Conservation (phyloP, 2,113 vertebrate genomes). For the Oncorhynchus clarkii region DNA sequence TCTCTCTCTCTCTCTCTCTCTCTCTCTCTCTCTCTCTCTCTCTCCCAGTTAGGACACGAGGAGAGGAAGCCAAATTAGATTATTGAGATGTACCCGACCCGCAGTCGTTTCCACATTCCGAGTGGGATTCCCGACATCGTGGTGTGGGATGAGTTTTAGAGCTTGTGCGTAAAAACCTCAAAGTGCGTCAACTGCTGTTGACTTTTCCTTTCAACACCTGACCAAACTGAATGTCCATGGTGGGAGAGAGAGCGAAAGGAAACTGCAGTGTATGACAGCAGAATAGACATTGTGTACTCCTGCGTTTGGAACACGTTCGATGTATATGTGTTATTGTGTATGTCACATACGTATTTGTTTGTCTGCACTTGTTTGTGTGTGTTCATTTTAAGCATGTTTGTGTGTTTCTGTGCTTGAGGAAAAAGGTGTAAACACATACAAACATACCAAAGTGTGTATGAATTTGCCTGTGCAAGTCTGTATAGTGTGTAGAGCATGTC, state of each 20-base stretch:
- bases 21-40: background rate
- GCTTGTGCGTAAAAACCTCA: background rate
- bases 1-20: background rate
- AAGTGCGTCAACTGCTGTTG: slow-evolving; percentile 8
- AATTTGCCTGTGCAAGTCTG: too few species aligned
- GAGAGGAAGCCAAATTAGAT: background rate
- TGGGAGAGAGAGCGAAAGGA: background rate
- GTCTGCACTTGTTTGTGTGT: slow-evolving; percentile 19
- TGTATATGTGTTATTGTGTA: background rate
- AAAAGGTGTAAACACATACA: background rate
- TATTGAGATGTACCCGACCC: background rate
- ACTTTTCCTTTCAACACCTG: slow-evolving; percentile 1
- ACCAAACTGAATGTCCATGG: background rate
- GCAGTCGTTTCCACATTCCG: background rate
- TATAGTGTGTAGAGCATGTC: too few species aligned
- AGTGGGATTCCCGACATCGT: background rate
- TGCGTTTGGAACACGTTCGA: too few species aligned
- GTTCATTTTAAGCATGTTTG: slow-evolving; percentile 2
- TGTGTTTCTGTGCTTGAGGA: background rate
- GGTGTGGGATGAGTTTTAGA: background rate
- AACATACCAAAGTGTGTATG: background rate
- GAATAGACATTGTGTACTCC: too few species aligned
- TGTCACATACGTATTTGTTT: slow-evolving; percentile 39
- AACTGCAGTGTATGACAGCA: too few species aligned
- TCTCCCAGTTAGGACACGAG: background rate